A percentile compares a stretch with the other conserved stretches of the same genome.
Conservation (phyloP, 2,797 vertebrate species). For the Sparus aurata region DNA sequence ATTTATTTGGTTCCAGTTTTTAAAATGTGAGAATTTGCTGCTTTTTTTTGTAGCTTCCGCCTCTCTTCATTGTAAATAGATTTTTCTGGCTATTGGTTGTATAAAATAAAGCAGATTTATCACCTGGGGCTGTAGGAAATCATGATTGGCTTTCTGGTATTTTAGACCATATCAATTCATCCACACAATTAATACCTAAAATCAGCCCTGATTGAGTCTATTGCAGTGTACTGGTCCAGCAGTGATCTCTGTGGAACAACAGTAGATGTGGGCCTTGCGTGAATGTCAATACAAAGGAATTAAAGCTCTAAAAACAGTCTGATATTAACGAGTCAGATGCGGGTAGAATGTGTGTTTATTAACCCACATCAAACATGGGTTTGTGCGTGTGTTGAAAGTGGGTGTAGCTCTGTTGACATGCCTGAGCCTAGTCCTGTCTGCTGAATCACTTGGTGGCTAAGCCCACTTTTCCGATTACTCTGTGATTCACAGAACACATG, state of each 20-base stretch:
- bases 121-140: not conserved
- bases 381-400: conserved; percentile 14
- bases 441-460: conserved; percentile 25
- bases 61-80: not conserved
- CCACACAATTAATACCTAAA: too few species aligned
- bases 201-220: not conserved
- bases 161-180: not conserved
- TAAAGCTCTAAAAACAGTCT: conserved; percentile 15
- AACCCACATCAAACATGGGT: conserved; percentile 12
- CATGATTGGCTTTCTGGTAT: not conserved
- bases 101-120: not conserved
- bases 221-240: not conserved
- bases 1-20: not conserved
- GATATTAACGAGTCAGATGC: conserved; percentile 11
- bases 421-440: conserved; percentile 4
- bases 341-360: conserved; percentile 15
- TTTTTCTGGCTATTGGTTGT: not conserved
- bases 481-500: not conserved
- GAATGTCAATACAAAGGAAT: conserved; percentile 2
- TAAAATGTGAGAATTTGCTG: not conserved
- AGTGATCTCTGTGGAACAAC: not conserved
- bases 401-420: conserved; percentile 19
- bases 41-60: not conserved
- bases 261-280: conserved; percentile 15
- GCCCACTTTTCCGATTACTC: not conserved